These are phyloP conservation scores for Orchesella flavescens DNA, from an alignment of 2,888 invertebrate species.

Conservation along the genomic window DNA sequence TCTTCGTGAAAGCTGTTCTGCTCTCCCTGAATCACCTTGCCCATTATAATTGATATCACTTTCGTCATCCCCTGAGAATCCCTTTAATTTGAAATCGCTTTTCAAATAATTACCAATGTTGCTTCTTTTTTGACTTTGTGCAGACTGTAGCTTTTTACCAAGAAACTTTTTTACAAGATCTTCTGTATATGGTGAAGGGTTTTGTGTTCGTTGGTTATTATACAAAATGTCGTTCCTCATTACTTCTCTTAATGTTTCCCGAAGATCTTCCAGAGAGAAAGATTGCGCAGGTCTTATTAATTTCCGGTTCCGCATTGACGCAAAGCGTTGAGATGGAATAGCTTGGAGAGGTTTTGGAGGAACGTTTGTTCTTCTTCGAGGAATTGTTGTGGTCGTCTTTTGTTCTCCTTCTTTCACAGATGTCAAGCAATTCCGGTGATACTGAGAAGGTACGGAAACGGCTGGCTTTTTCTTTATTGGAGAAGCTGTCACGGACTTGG, in stretches of 20 bases:
- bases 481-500: not conserved
- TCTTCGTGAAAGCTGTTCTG: not conserved
- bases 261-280: slow-evolving; percentile 47
- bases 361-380: not conserved
- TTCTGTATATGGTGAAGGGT: slow-evolving; percentile 43
- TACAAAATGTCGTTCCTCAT: slow-evolving; percentile 29
- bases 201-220: not conserved
- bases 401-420: not conserved
- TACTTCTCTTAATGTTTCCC: slow-evolving; percentile 36
- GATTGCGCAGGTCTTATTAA: slow-evolving; percentile 47
- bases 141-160: slow-evolving; percentile 22
- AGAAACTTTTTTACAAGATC: slow-evolving; percentile 51
- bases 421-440: not conserved
- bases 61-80: not conserved
- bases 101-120: not conserved
- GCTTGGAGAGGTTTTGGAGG: too few species aligned
- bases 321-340: not conserved
- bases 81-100: not conserved
- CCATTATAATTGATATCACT: not conserved
- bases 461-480: not conserved
- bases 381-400: not conserved
- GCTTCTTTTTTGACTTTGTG: not conserved
- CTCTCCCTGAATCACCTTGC: slow-evolving; percentile 9
- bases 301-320: not conserved
- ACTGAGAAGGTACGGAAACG: slow-evolving; percentile 3